Percentiles rank a stretch among this genome's conserved stretches.
phyloP scores from a whole-genome alignment of 2,113 vertebrate species.

The Poeciliopsis retropinna region DNA sequence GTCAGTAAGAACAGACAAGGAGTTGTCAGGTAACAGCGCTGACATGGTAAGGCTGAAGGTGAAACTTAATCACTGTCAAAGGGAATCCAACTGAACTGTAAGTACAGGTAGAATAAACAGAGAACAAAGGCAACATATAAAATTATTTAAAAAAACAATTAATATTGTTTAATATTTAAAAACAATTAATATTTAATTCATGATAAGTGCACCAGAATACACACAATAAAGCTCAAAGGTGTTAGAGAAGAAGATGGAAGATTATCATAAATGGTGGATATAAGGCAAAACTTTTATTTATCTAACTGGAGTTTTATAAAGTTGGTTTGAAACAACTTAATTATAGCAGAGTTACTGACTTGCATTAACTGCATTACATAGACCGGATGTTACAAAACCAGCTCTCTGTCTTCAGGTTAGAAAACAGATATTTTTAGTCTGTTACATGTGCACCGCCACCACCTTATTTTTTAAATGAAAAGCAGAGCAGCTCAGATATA shows the following conservation, averaged over 20 bases:
- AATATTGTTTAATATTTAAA: too few species aligned
- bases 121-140: neutral
- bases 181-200: too few species aligned
- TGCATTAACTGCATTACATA: slow-evolving; percentile 1
- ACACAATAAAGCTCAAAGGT: neutral
- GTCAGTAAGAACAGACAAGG: slow-evolving; percentile 21
- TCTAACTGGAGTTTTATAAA: slow-evolving; percentile 37
- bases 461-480: slow-evolving; percentile 15
- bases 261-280: slow-evolving; percentile 29
- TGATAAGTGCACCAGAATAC: slow-evolving; percentile 15
- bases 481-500: slow-evolving; percentile 15
- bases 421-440: slow-evolving; percentile 7
- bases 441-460: slow-evolving; percentile 8
- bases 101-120: slow-evolving; percentile 18
- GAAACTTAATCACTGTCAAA: slow-evolving; percentile 37
- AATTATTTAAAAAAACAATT: too few species aligned
- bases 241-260: slow-evolving; percentile 11
- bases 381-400: slow-evolving; percentile 21
- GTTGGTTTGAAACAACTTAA: slow-evolving; percentile 28
- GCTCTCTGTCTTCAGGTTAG: slow-evolving; percentile 2
- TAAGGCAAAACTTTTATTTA: slow-evolving; percentile 27
- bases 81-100: slow-evolving; percentile 28
- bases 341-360: neutral
- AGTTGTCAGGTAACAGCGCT: slow-evolving; percentile 31
- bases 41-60: slow-evolving; percentile 18